Base-by-base conservation (phyloP, 2,888 invertebrate species). In the Aphidoletes aphidimyza region DNA sequence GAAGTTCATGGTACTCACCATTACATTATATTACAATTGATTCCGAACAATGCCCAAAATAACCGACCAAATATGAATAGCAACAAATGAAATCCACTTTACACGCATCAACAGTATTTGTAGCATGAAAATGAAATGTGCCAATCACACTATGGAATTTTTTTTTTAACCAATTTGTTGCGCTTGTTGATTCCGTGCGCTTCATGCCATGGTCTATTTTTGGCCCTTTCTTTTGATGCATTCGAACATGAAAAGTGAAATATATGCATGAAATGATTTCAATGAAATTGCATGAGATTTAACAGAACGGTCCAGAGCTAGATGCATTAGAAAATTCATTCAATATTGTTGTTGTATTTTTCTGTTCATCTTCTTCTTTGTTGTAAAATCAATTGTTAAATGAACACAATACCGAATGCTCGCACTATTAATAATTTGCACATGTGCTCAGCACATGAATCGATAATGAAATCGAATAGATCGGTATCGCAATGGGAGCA, bases 371-470 rank as follows among this genome's bases (percentile, higher is more conserved):
- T 69, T 14, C 0, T 14, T 69, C 30, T 69, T 14, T 69, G 22
- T 54, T 54, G 54, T 14, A 54, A n/a, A n/a, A 69, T 69, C 69
- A 69, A 69, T 69, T 69, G 69, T 69, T 69, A 26, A 69, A 69
- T 69, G 69, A 69, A 69, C 34, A 69, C 26, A 69, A 69, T 69
- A 69, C 26, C 69, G 34, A 69, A 69, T 14, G 69, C 69, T 69
- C 34, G n/a, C 11, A 69, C 69, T 14, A 69, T 69, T 69, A 69
- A 69, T 69, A 30, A 30, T 69, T 30, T 30, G 14, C 69, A 69
- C 69, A 69, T 69, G 34, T 69, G 69, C 69, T 69, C 69, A 69
- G 14, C 34, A n/a, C 69, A 69, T 34, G 69, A 69, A 69, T 69
- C 69, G 26, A 69, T 69, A 69, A 69, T 69, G 26, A 69, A 69